Evolutionary conservation across 2,888 invertebrate species (phyloP).

Genomic region (Carcina quercana): DNA sequence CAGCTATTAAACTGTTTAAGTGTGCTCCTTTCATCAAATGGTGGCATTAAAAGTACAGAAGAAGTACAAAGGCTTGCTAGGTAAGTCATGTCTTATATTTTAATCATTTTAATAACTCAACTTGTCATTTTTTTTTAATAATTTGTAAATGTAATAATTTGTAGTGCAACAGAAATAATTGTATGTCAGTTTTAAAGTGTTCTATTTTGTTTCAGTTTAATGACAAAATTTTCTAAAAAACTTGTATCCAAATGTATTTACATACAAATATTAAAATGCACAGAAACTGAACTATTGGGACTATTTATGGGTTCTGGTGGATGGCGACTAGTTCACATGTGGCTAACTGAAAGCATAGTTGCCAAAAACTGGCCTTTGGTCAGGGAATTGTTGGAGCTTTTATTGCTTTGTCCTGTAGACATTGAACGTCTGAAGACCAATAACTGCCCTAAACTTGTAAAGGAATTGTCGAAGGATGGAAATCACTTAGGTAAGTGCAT

Average conservation of each 20-base stretch:
- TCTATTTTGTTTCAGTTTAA: slow-evolving; percentile 80
- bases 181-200: too few relatives aligned
- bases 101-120: background rate
- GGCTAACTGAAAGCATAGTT: slow-evolving; percentile 91
- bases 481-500: slow-evolving; percentile 88
- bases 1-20: slow-evolving; percentile 92
- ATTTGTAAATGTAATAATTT: too few relatives aligned
- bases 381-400: slow-evolving; percentile 88
- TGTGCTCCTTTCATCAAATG: slow-evolving; percentile 86
- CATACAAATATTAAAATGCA: slow-evolving; percentile 91
- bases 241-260: slow-evolving; percentile 97
- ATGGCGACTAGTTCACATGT: slow-evolving; percentile 92
- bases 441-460: slow-evolving; percentile 93
- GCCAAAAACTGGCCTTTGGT: slow-evolving; percentile 91
- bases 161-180: too few relatives aligned
- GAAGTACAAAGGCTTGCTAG: slow-evolving; percentile 92
- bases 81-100: slow-evolving; percentile 69
- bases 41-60: slow-evolving; percentile 90
- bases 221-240: slow-evolving; percentile 96
- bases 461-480: slow-evolving; percentile 87
- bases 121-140: too few relatives aligned
- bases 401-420: slow-evolving; percentile 91
- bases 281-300: slow-evolving; percentile 86
- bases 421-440: slow-evolving; percentile 93
- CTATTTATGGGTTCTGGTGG: slow-evolving; percentile 94